These are phyloP conservation scores for Octonoba sinensis DNA, from an alignment of 2,888 invertebrate genomes.

Conservation along the genomic window DNA sequence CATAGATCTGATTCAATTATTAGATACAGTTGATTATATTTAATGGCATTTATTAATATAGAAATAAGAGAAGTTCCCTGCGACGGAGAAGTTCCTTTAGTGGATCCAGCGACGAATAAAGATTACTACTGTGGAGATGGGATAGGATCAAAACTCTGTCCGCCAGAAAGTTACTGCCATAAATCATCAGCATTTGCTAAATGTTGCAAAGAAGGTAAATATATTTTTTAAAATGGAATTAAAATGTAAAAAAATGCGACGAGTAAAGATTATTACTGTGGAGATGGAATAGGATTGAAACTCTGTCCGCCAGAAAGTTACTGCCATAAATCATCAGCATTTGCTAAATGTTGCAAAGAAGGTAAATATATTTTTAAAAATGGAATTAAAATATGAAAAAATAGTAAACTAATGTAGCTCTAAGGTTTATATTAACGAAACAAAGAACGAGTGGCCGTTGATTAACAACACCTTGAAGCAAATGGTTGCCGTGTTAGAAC, in stretches of 20 bases:
- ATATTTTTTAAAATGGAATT: background rate
- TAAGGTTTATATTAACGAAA: too few species aligned
- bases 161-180: conserved; percentile 87
- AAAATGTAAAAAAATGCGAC: too few species aligned
- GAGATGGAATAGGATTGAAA: conserved; percentile 83
- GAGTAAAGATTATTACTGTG: conserved; percentile 82
- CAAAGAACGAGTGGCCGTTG: too few species aligned
- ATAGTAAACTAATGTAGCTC: too few species aligned
- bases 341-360: conserved; percentile 88
- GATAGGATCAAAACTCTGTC: conserved; percentile 84
- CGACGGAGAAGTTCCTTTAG: conserved; percentile 83
- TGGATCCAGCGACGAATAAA: conserved; percentile 77
- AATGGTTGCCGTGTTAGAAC: too few species aligned
- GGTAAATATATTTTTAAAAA: conserved; percentile 70
- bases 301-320: conserved; percentile 87
- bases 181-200: conserved; percentile 84
- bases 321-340: conserved; percentile 86
- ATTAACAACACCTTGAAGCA: too few species aligned
- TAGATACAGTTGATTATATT: too few species aligned
- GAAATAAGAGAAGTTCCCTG: conserved; percentile 80
- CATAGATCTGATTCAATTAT: too few species aligned
- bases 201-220: conserved; percentile 82
- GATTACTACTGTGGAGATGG: conserved; percentile 88
- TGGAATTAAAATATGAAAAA: too few species aligned
- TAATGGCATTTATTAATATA: conserved; percentile 2